Evolutionary conservation across 2,888 invertebrate species (phyloP), one percentile per base, ranked within the genome.

Genomic region (Orthosia gothica): DNA sequence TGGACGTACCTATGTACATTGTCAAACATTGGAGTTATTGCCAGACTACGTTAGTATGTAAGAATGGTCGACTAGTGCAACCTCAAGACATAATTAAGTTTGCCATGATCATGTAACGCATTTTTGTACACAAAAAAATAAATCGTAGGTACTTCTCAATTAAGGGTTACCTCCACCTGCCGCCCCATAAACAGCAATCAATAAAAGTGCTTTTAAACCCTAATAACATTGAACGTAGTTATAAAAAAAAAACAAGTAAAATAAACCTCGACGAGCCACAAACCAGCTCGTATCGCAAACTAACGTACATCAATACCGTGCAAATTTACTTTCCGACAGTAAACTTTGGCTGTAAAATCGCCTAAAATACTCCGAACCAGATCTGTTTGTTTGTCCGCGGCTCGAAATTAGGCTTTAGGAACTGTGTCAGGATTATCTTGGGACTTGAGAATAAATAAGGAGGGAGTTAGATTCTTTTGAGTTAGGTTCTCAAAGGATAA

Each of bases 191-290:
- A 81, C 64, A 16, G 57, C 66, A 84, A 84, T 82, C 76, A 66
- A 74, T 59, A 71, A 74, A 78, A 83, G 64, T 65, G 74, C 66
- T 72, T 20, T 58, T 57, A 74, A 70, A 74, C 58, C 74, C 65
- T 50, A 74, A 77, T 78, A 77, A 55, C 64, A 68, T 64, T 61
- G 70, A 74, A 76, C 45, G 70, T 61, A 57, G 75, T 58, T 58
- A 70, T 76, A 83, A 70, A 40, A 26, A 40, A 26, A 83, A 83
- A 70, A 47, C 63, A 65, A 59, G 70, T 71, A 67, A 83, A 81
- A 71, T 57, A 65, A 76, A 76, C 61, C 55, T 65, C 52, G 61
- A 57, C 45, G 49, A n/a, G 40, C 77, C 76, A 64, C 57, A 76
- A 55, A 64, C n/a, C 50, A 23, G 18, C 23, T 52, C 49, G 76